Percentiles rank a stretch among this genome's conserved stretches.
Conservation (phyloP, 1,140 invertebrate genomes). For the Drosophila nasuta region DNA sequence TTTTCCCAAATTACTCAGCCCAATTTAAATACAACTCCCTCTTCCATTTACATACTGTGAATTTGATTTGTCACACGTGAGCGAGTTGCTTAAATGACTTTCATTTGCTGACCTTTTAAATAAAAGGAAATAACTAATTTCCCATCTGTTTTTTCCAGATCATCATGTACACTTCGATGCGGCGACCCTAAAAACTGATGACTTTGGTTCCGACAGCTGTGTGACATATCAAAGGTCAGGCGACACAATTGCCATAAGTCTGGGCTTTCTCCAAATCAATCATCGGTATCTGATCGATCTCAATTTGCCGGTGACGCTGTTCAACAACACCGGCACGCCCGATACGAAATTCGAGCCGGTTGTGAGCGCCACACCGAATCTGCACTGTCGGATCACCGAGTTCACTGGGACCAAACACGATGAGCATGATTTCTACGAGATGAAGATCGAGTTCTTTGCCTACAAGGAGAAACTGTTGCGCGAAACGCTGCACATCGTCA, state of each 20-base stretch:
- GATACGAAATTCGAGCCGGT: constrained; percentile 68
- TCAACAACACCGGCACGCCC: constrained; percentile 54
- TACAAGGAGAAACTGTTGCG: constrained; percentile 86
- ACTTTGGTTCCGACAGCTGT: constrained; percentile 78
- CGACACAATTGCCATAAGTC: constrained; percentile 77
- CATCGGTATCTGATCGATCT: constrained; percentile 84
- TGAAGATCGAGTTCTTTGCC: constrained; percentile 86
- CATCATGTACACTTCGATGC: constrained; percentile 85
- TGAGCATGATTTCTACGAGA: constrained; percentile 79
- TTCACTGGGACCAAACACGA: constrained; percentile 75
- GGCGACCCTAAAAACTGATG: constrained; percentile 70
- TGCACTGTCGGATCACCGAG: constrained; percentile 79
- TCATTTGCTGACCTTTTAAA: neutral
- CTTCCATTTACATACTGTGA: neutral
- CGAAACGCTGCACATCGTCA: constrained; percentile 85
- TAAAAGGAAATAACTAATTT: constrained; percentile 5
- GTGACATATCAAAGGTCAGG: constrained; percentile 80
- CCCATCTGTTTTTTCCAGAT: constrained; percentile 49
- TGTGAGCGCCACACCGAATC: constrained; percentile 74
- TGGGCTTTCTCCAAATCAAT: constrained; percentile 85
- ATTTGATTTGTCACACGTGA: neutral
- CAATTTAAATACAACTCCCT: neutral
- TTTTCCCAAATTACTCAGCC: neutral
- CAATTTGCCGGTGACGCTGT: constrained; percentile 73
- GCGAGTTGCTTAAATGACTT: neutral